Evolutionary conservation across 2,113 vertebrate species (phyloP).

Genomic region (Pangasianodon hypophthalmus): DNA sequence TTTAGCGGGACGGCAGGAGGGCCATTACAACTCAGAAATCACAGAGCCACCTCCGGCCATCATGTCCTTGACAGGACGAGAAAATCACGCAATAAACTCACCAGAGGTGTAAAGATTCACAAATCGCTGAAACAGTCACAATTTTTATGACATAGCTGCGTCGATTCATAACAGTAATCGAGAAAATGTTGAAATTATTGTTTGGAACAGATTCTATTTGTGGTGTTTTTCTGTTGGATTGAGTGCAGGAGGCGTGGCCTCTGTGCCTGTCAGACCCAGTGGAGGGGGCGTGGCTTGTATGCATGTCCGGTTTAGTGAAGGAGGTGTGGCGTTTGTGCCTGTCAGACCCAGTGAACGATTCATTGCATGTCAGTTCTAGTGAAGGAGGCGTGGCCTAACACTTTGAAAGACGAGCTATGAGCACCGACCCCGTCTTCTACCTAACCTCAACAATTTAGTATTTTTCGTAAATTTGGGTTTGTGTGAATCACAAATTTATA

Average conservation of each 20-base stretch:
- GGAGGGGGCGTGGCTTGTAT: neutral
- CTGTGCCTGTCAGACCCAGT: too few species aligned
- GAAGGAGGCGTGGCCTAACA: neutral
- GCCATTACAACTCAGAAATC: conserved; percentile 62
- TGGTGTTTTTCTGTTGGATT: neutral
- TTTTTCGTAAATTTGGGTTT: neutral
- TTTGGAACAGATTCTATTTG: neutral
- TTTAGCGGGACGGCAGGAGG: conserved; percentile 63
- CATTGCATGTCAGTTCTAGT: neutral
- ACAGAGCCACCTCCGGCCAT: conserved; percentile 63
- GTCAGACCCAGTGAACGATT: too few species aligned
- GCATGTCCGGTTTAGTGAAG: too few species aligned
- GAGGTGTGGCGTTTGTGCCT: neutral
- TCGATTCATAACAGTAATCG: neutral
- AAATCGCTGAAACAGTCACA: neutral
- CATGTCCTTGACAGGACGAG: conserved; percentile 63
- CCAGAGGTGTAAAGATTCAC: neutral
- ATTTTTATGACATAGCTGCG: neutral
- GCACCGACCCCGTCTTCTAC: neutral
- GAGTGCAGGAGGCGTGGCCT: neutral
- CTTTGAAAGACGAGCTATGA: neutral
- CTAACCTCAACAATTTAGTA: neutral
- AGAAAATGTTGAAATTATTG: neutral
- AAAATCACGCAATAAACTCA: conserved; percentile 21
- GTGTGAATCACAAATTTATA: too few species aligned